Evolutionary conservation across 2,888 invertebrate species (phyloP).

Genomic region (Augiades crinisus): DNA sequence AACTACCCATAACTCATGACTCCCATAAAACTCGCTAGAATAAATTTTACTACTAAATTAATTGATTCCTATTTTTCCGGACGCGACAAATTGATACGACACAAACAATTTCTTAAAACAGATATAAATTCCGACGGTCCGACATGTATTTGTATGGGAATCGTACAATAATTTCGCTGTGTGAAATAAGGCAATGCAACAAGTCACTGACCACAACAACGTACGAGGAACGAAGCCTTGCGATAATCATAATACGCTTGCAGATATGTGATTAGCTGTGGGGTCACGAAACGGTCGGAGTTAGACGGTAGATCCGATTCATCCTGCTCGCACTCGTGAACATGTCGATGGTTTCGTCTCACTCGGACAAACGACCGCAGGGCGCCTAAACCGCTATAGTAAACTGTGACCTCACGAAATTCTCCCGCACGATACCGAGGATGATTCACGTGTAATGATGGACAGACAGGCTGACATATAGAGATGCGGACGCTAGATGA

Average conservation of each 20-base stretch:
- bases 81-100: constrained; percentile 22
- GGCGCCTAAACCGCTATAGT: constrained; percentile 79
- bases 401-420: constrained; percentile 81
- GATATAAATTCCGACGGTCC: constrained; percentile 17
- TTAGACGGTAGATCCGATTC: constrained; percentile 63
- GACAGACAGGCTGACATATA: constrained; percentile 59
- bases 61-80: constrained; percentile 23
- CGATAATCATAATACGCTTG: constrained; percentile 79
- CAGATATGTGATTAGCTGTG: constrained; percentile 79
- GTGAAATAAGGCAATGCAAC: constrained; percentile 49
- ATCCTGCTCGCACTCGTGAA: constrained; percentile 46
- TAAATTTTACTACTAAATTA: constrained; percentile 24
- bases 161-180: constrained; percentile 32
- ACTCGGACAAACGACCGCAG: constrained; percentile 67
- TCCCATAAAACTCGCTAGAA: constrained; percentile 18
- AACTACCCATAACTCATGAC: constrained; percentile 24
- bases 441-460: constrained; percentile 76
- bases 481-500: constrained; percentile 68
- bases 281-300: constrained; percentile 78
- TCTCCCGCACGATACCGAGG: constrained; percentile 69
- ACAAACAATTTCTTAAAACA: constrained; percentile 19
- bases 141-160: constrained; percentile 26
- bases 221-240: constrained; percentile 69
- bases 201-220: constrained; percentile 75
- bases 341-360: constrained; percentile 46